Conservation (phyloP, 1,140 invertebrate genomes). For the Solenopsis fugax region DNA sequence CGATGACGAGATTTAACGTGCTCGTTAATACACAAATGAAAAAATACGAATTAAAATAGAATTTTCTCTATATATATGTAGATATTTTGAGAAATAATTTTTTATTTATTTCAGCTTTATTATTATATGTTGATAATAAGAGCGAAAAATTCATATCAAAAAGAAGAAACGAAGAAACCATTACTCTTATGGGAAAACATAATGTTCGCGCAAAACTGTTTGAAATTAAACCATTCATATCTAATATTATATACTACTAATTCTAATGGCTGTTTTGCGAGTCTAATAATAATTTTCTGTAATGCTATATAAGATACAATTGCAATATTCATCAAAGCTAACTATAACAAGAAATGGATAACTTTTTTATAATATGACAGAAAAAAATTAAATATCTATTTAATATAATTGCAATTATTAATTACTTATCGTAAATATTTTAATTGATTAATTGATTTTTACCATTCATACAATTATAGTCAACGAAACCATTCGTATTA, state of each 20-base stretch:
- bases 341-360: neutral
- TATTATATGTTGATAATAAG: neutral
- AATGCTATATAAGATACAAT: neutral
- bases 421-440: neutral
- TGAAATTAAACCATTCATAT: too few relatives aligned
- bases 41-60: neutral
- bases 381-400: constrained; percentile 8
- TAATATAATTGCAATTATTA: neutral
- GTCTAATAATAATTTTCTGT: neutral
- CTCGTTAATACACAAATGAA: neutral
- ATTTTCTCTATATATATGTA: constrained; percentile 1
- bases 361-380: neutral
- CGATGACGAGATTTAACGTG: neutral
- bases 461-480: neutral
- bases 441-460: constrained; percentile 5
- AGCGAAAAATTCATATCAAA: neutral
- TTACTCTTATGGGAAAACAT: too few relatives aligned
- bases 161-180: neutral
- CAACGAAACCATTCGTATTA: neutral
- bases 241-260: too few relatives aligned
- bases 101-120: neutral
- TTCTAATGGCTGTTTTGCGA: too few relatives aligned
- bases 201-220: too few relatives aligned
- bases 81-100: neutral
- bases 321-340: neutral